phyloP scores from a whole-genome alignment of 2,797 vertebrate genomes.

The Erethizon dorsatum region DNA sequence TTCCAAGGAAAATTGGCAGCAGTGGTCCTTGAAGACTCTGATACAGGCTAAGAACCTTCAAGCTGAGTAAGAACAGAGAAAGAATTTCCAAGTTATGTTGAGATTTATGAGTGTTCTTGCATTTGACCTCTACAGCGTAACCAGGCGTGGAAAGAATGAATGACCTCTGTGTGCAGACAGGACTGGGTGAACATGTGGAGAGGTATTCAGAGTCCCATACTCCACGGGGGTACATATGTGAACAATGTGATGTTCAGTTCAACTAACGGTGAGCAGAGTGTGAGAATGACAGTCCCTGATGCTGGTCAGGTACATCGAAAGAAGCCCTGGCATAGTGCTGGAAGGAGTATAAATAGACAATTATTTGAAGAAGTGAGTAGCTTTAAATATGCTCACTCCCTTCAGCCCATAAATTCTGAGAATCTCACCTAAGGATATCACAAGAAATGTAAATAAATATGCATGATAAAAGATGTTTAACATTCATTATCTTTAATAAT shows the following conservation, averaged over 20 bases:
- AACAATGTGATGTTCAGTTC: slow-evolving; percentile 24
- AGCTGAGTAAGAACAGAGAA: slow-evolving; percentile 26
- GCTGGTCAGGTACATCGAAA: not conserved
- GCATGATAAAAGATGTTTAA: slow-evolving; percentile 17
- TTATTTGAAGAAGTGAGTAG: slow-evolving; percentile 7
- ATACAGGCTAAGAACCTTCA: not conserved
- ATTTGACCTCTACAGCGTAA: not conserved
- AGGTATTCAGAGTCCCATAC: not conserved
- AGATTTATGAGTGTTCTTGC: not conserved
- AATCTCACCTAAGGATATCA: slow-evolving; percentile 41
- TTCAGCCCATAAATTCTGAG: not conserved
- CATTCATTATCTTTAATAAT: slow-evolving; percentile 49
- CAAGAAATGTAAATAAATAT: slow-evolving; percentile 39
- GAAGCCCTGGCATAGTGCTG: not conserved
- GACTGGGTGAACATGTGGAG: not conserved
- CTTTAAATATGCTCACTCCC: slow-evolving; percentile 17
- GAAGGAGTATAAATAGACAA: not conserved
- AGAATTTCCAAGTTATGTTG: slow-evolving; percentile 20
- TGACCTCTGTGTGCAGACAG: not conserved
- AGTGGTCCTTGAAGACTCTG: not conserved
- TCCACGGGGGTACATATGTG: not conserved
- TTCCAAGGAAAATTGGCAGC: not conserved
- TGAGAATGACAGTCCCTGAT: not conserved
- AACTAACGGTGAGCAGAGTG: slow-evolving; percentile 39
- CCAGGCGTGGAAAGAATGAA: not conserved